Evolutionary conservation across 92 coral and sea anemone genomes (phyloP).

Genomic region (Zoanthus sansibaricus): DNA sequence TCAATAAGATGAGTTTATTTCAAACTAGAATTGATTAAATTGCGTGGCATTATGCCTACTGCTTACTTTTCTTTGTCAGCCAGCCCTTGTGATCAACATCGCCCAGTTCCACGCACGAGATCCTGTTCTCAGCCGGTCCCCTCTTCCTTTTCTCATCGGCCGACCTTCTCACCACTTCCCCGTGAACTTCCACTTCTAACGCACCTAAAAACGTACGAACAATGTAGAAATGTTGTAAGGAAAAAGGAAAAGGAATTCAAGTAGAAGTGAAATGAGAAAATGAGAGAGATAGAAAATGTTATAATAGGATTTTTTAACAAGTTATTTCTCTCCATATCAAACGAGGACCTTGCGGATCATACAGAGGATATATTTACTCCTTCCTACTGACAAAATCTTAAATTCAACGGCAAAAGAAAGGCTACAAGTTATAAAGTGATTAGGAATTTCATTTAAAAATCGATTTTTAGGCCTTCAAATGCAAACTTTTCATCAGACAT

Average conservation of each 20-base stretch:
- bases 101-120: conserved; percentile 89
- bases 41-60: neutral
- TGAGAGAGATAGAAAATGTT: neutral
- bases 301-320: too few species aligned
- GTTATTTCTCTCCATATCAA: too few species aligned
- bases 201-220: conserved; percentile 52
- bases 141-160: conserved; percentile 53
- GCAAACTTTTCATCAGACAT: too few species aligned
- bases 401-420: too few species aligned
- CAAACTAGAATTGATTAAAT: too few species aligned
- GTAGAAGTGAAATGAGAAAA: neutral
- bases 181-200: conserved; percentile 87
- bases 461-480: too few species aligned
- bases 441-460: too few species aligned
- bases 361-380: too few species aligned
- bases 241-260: neutral
- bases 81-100: conserved; percentile 98
- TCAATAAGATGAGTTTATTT: too few species aligned
- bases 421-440: too few species aligned
- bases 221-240: neutral
- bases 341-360: too few species aligned
- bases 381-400: too few species aligned
- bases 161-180: conserved; percentile 66
- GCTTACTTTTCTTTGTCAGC: conserved; percentile 89
- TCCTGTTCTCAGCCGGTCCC: conserved; percentile 73